Conservation (phyloP, 2,113 vertebrate species). For the Elaphurus davidianus region DNA sequence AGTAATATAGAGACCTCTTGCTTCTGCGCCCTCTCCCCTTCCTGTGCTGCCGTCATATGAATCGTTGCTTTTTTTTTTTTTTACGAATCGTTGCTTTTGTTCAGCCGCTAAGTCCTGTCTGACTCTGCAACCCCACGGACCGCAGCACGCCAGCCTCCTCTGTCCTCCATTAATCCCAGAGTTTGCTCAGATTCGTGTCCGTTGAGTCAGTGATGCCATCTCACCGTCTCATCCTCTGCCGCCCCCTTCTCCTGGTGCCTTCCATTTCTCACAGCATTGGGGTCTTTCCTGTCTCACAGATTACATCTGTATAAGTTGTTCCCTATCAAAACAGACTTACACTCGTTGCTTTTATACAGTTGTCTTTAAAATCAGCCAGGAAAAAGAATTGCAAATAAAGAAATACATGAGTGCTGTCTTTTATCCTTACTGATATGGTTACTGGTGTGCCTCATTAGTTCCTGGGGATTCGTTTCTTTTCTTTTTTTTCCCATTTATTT, state of each 20-base stretch:
- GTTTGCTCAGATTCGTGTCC: neutral
- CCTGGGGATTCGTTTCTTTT: neutral
- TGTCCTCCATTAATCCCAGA: neutral
- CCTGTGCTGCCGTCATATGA: no score
- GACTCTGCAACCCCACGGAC: neutral
- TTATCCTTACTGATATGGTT: neutral
- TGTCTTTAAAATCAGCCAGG: neutral
- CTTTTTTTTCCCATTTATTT: no score
- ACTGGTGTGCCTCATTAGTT: neutral
- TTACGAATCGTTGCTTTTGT: neutral
- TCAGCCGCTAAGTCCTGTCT: rapidly evolving
- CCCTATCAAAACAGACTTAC: neutral
- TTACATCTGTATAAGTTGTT: neutral
- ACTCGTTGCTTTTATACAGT: neutral
- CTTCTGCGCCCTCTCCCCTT: neutral
- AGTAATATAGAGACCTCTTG: rapidly evolving
- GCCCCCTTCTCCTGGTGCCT: neutral
- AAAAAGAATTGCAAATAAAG: neutral
- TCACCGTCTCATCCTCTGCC: neutral
- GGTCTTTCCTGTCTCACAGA: neutral
- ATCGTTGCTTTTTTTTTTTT: neutral
- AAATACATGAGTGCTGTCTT: no score
- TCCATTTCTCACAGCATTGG: neutral
- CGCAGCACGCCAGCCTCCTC: neutral
- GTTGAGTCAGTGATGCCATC: rapidly evolving